Conservation (phyloP, 2,888 invertebrate genomes). For the Sycophila texana region DNA sequence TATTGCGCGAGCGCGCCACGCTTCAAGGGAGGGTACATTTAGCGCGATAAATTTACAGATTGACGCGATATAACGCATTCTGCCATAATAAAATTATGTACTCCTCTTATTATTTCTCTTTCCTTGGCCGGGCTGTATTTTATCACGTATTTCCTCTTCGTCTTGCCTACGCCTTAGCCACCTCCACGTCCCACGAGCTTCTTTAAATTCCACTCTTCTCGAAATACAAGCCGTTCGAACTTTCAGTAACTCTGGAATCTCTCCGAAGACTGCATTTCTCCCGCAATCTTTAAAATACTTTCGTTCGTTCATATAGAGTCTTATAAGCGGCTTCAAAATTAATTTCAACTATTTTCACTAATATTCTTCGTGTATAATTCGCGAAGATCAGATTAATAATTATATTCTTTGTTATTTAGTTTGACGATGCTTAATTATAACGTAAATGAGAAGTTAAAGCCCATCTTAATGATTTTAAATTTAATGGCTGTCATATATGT, state of each 20-base stretch:
- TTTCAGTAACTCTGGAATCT: slow-evolving; percentile 39
- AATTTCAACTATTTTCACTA: no score
- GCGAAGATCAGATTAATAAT: no score
- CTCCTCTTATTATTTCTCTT: slow-evolving; percentile 41
- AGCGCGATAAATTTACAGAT: slow-evolving; percentile 62
- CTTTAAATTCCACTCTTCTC: slow-evolving; percentile 37
- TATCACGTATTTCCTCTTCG: slow-evolving; percentile 38
- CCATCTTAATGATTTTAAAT: no score
- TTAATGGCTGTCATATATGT: no score
- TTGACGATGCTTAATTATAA: no score
- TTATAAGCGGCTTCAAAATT: no score
- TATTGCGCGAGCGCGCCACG: slow-evolving; percentile 8
- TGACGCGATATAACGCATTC: slow-evolving; percentile 63
- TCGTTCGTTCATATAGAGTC: no score
- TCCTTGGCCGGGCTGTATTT: slow-evolving; percentile 22
- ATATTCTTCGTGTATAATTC: no score
- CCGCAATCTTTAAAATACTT: no score
- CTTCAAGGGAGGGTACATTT: slow-evolving; percentile 52
- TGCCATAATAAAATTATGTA: slow-evolving; percentile 58
- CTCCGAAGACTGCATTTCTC: not conserved
- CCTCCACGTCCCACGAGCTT: slow-evolving; percentile 21
- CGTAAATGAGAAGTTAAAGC: no score
- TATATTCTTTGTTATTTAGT: no score
- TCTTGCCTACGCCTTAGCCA: not conserved
- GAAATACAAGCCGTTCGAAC: slow-evolving; percentile 45